Percentiles rank a stretch among this genome's conserved stretches.
These are phyloP conservation scores for Lordiphosa clarofinis DNA, from an alignment of 1,140 invertebrate genomes.

Conservation along the genomic window DNA sequence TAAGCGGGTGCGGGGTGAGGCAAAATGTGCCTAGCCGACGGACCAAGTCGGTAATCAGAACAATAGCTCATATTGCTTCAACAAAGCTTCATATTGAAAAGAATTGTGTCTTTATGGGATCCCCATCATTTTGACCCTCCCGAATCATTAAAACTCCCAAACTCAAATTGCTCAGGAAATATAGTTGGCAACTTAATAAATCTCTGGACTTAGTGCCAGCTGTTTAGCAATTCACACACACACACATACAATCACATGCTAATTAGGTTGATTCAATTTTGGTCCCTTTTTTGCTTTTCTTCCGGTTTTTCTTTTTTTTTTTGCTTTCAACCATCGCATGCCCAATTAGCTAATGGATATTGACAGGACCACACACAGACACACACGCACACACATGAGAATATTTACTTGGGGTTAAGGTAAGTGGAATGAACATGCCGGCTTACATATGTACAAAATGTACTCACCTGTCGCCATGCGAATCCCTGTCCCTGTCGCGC, in stretches of 20 bases:
- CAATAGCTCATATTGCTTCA: no score
- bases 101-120: no score
- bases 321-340: constrained; percentile 19
- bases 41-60: no score
- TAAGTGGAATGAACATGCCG: constrained; percentile 7
- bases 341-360: constrained; percentile 67
- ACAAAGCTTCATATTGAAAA: no score
- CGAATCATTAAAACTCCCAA: no score
- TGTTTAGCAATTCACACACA: background rate
- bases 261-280: constrained; percentile 27
- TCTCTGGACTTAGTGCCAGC: no score
- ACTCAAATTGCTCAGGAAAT: no score
- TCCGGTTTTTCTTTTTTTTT: background rate
- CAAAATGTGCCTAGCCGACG: no score
- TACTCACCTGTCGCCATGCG: constrained; percentile 64
- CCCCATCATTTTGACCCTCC: no score
- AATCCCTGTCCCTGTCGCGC: constrained; percentile 39
- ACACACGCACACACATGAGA: background rate
- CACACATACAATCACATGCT: constrained; percentile 14
- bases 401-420: constrained; percentile 2
- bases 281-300: background rate
- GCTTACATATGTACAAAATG: constrained; percentile 2
- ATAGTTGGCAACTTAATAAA: no score
- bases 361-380: constrained; percentile 45
- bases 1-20: no score